A percentile compares a stretch with the other conserved stretches of the same genome.
Evolutionary conservation across 2,888 invertebrate species (phyloP).

Genomic region (Thysanoteuthis rhombus): DNA sequence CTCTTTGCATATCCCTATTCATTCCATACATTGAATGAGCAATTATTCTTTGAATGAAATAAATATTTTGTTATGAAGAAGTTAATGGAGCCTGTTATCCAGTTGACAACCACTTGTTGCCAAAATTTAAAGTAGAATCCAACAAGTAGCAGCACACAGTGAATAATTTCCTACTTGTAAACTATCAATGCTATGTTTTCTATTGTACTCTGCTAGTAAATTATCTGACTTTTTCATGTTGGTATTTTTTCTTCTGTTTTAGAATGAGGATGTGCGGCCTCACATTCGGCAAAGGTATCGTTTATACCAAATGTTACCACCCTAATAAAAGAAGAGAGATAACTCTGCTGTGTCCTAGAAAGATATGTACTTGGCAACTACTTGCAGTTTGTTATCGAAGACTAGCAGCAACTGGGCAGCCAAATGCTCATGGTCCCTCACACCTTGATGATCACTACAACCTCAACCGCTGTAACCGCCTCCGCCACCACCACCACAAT

Average conservation of each 20-base stretch:
- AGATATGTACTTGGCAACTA: neutral
- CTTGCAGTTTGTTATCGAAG: neutral
- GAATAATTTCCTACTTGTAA: too few relatives aligned
- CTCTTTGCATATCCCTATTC: too few relatives aligned
- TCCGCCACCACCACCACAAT: neutral
- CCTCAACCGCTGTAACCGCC: neutral
- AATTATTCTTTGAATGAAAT: too few relatives aligned
- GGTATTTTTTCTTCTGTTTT: constrained; percentile 47
- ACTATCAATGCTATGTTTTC: neutral
- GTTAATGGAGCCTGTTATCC: too few relatives aligned
- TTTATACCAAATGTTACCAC: constrained; percentile 87
- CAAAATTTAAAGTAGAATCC: too few relatives aligned
- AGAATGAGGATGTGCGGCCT: constrained; percentile 92
- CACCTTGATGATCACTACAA: neutral
- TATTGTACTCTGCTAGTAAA: neutral
- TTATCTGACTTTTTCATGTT: neutral
- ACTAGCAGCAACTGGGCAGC: neutral
- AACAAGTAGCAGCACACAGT: too few relatives aligned
- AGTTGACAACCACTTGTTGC: too few relatives aligned
- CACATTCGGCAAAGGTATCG: constrained; percentile 90
- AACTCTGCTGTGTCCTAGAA: neutral
- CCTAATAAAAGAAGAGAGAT: constrained; percentile 61
- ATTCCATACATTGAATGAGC: too few relatives aligned
- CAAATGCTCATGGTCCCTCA: neutral
- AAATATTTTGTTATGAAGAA: too few relatives aligned